Base-by-base conservation (phyloP, 2,797 vertebrate genomes). In the Fistularia commersonii region DNA sequence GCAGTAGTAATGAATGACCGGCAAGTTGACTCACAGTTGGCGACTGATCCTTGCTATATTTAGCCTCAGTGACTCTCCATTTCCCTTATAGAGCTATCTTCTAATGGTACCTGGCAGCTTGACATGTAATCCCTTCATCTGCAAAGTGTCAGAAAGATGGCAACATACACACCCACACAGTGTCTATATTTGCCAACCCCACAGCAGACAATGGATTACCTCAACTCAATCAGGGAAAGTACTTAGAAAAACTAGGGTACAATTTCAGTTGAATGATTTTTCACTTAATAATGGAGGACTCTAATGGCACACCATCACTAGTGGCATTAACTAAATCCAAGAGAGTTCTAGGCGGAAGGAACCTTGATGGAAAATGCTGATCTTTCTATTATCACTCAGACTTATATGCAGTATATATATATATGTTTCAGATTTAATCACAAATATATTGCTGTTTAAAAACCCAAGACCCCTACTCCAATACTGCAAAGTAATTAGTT, bases 91-190 rank as follows among this genome's bases (percentile, higher is more conserved):
- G 33, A 32, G 57, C n/a, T n/a, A 49, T 43, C 56, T 38, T 57
- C 65, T 86, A 76, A 78, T 80, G 72, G 58, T 56, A 61, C 53
- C 68, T 77, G 67, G 62, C 69, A 74, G 64, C 70, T 69, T 70
- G 65, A 53, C 38, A 8, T 80, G 59, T 88, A 87, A 90, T 87
- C 84, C 61, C 36, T 64, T 69, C 54, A 63, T 79, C 65, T 74
- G 64, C 52, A 79, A 57, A 78, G 72, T 80, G 69, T 82, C 65
- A 80, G 66, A 76, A 63, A 54, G 64, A 42, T 35, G 43, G 68
- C 8, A 11, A 41, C 57, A 48, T 55, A 46, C 54, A 69, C 76
- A 49, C 65, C 56, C 75, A 73, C 74, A 55, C 67, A 48, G 45
- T 39, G 37, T 61, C 48, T 70, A 56, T 70, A 72, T 81, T 76